Evolutionary conservation across 2,888 invertebrate genomes (phyloP).

Genomic region (Orthosia cruda): DNA sequence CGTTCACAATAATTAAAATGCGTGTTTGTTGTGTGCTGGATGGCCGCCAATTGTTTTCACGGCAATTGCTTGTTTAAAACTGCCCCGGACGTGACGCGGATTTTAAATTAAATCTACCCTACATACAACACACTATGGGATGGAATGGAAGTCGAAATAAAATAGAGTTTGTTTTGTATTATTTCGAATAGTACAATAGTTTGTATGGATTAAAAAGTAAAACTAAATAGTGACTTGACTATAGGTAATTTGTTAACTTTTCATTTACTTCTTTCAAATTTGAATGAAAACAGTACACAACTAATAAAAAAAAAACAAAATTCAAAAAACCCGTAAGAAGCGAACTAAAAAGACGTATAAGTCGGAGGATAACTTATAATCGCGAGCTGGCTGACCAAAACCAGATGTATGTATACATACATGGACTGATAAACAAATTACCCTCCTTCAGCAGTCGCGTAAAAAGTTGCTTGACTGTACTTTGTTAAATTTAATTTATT

Average conservation of each 20-base stretch:
- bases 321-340: too few relatives aligned
- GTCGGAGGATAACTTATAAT: too few relatives aligned
- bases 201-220: background rate
- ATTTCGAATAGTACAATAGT: slow-evolving; percentile 3
- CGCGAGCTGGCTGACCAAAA: too few relatives aligned
- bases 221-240: background rate
- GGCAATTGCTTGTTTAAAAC: slow-evolving; percentile 82
- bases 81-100: slow-evolving; percentile 75
- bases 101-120: slow-evolving; percentile 65
- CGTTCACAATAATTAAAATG: slow-evolving; percentile 72
- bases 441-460: too few relatives aligned
- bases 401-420: too few relatives aligned
- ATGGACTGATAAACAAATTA: too few relatives aligned
- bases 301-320: too few relatives aligned
- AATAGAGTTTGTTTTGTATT: slow-evolving; percentile 19
- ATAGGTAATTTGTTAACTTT: background rate
- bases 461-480: too few relatives aligned
- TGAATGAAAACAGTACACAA: too few relatives aligned
- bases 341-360: too few relatives aligned
- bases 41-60: slow-evolving; percentile 78
- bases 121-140: slow-evolving; percentile 53
- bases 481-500: too few relatives aligned
- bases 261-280: background rate
- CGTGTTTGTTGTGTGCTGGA: slow-evolving; percentile 74
- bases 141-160: slow-evolving; percentile 47